Evolutionary conservation across 2,113 vertebrate genomes (phyloP), one percentile per base, ranked within the genome.

Genomic region (Corythornis cristatus): DNA sequence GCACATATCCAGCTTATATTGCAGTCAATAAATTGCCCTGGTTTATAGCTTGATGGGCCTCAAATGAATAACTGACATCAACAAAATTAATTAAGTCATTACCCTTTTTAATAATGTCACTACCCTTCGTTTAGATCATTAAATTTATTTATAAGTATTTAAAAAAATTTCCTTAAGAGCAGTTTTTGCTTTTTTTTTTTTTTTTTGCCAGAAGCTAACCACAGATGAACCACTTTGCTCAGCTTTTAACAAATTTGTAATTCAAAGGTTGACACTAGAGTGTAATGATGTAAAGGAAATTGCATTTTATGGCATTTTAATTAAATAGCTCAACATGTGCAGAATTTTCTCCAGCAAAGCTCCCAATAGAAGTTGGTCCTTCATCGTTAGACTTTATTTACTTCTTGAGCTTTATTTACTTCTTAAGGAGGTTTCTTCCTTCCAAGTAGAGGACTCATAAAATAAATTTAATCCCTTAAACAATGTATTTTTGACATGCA

Each of bases 1-100:
- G 94, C 95, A 92, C 50, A 31, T 40, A 71, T 90, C 96, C 96
- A 96, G 91, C 88, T 88, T 89, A 89, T 93, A 95, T 73, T 87
- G 64, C 88, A 96, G 95, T 95, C 94, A 89, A 96, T 96, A 86
- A 84, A 87, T 82, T 90, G 81, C 25, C 56, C 61, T 1, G 4
- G 23, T 78, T 95, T 89, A 81, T 53, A 92, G 68, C 61, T 78
- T 74, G 77, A 54, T 93, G 43, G 81, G 22, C 85, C 87, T 71
- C 61, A 94, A 94, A 96, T 92, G 46, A 91, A 61, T 81, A 93
- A 89, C 72, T 45, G 67, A 70, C 74, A 92, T 87, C 40, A 61
- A 86, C 74, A 75, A 79, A 95, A 94, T 73, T 60, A 83, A 94
- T 92, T 70, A 91, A 90, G 29, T 68, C 40, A 28, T 61, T 94